Evolutionary conservation across 2,797 vertebrate species (phyloP), one percentile per base, ranked within the genome.

Genomic region (Rhinatrema bivittatum): DNA sequence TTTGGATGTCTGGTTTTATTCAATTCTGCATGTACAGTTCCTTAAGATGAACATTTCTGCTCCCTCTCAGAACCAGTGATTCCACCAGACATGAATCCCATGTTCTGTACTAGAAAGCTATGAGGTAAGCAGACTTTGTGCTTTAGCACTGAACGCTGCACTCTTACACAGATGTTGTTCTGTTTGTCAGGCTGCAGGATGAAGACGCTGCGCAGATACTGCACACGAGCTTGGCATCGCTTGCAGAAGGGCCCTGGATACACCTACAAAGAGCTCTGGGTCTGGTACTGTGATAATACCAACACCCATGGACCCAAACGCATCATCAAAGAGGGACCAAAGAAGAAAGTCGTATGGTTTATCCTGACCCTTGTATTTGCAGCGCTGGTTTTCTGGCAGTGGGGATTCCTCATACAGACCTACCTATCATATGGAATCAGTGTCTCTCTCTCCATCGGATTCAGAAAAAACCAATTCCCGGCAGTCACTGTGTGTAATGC

Each of bases 231-330:
- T 0, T 76, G 87, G 56, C 85, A 87, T 10, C 73, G 85, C 14
- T 68, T 87, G 36, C 81, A 87, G 72, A 86, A 87, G 59, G 85
- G 85, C 29, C 85, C 85, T 0, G 84, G 84, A 13, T 86, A 86
- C 60, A 80, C 82, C 0, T 85, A 84, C 57, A 76, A 73, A 56
- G 84, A 87, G 69, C 75, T 87, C 46, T 75, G 87, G 46, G 70
- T 87, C 36, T 87, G 85, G 85, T 87, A 85, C 64, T 87, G 85
- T 0, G 68, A 78, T 58, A 87, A 87, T 64, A 87, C 85, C 61
- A 87, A 87, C 67, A 87, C 85, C 1, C 85, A 87, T 0, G 85
- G 85, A 28, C 84, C 84, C 11, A 85, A 84, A 54, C 83, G 85
- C 49, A 81, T 87, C 56, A 75, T 87, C 65, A 63, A 73, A 3